Evolutionary conservation across 1,140 invertebrate genomes (phyloP), one percentile per base, ranked within the genome.

Genomic region (Ruditapes philippinarum): DNA sequence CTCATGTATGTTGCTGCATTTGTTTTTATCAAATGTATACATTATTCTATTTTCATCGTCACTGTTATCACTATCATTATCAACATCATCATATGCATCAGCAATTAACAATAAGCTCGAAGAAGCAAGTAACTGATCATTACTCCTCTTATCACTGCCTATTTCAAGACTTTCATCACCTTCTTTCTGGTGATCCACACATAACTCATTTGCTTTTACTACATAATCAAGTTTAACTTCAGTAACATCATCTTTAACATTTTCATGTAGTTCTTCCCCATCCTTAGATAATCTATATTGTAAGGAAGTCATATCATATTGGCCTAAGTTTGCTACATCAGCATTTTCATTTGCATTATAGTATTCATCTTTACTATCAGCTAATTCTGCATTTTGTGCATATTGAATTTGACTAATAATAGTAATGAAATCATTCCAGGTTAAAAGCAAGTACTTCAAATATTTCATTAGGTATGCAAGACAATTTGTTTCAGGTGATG

Each of bases 401-500:
- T 51, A 22, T 5, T 12, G 5, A 57, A 12, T 12, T 57, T 57
- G 9, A 22, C 60, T 40, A 3, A 49, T 36, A 9, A 78, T 22
- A 78, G 14, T 36, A 33, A 62, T 28, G 70, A 88, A 88, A 14
- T 65, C n/a, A 22, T 42, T 36, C 85, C 85, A 88, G 0, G 74
- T 62, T 22, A 14, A 14, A 19, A 33, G 74, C 9, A 80, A 28
- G 28, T 65, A 33, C 28, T 80, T 80, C 1, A 80, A 36, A n/a
- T 88, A 88, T 51, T 68, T 65, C 19, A 65, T 22, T n/a, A 88
- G 11, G 42, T 88, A 88, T 14, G 22, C 25, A 3, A 76, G 33
- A 68, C 19, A 88, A 42, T 65, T 54, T 4, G 85, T 88, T 65
- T 88, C 85, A n/a, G 85, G 85, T 9, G 85, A 79, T 45, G 85